phyloP scores from a whole-genome alignment of 2,113 vertebrate genomes.

The Odocoileus virginianus region DNA sequence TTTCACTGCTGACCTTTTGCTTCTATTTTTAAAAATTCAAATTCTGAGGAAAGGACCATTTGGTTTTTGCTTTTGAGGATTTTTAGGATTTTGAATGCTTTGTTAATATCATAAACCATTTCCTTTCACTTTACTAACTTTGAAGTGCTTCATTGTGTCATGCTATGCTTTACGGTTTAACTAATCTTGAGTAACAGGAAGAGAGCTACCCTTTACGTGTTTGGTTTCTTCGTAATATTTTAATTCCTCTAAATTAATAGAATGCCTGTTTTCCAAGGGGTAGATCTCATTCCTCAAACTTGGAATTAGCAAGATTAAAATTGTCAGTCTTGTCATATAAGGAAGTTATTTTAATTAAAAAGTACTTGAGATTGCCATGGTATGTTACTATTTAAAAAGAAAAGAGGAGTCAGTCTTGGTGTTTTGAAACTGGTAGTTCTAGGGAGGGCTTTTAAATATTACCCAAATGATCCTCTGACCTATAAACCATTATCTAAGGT shows the following conservation, averaged over 20 bases:
- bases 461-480: not conserved
- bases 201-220: conserved; percentile 5
- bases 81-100: conserved; percentile 41
- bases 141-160: conserved; percentile 37
- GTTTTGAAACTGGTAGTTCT: conserved; percentile 51
- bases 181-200: conserved; percentile 13
- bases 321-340: conserved; percentile 29
- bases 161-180: conserved; percentile 33
- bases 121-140: conserved; percentile 53
- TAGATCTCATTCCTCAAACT: conserved; percentile 37
- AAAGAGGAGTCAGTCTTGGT: conserved; percentile 27
- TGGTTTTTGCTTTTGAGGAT: conserved; percentile 54
- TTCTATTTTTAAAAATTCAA: conserved; percentile 45
- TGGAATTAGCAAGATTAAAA: conserved; percentile 38
- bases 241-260: conserved; percentile 35
- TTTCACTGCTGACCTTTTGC: conserved; percentile 50
- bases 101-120: conserved; percentile 46
- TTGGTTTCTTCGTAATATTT: conserved; percentile 37
- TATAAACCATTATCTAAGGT: conserved; percentile 4
- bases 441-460: not conserved
- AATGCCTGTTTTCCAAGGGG: conserved; percentile 20
- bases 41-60: conserved; percentile 41
- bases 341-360: conserved; percentile 31
- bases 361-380: conserved; percentile 11
- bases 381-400: conserved; percentile 47